These are phyloP conservation scores for Butorides virescens DNA, from an alignment of 2,113 vertebrate genomes.

Conservation along the genomic window DNA sequence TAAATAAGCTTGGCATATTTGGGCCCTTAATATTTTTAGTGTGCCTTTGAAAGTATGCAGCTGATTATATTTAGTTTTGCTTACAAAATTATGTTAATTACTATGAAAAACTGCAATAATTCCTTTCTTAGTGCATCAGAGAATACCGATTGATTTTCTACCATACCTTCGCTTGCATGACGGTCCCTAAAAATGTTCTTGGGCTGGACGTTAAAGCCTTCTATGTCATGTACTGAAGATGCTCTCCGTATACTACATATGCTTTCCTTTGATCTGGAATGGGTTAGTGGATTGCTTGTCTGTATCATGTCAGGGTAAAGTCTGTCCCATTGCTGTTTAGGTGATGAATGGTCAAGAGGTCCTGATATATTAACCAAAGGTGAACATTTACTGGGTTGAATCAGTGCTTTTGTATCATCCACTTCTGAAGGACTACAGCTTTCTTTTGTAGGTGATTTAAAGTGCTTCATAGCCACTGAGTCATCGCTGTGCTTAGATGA, in stretches of 20 bases:
- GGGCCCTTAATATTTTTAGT: neutral
- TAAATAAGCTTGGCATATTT: neutral
- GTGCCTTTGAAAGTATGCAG: neutral
- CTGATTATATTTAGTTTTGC: neutral
- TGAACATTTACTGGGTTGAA: slow-evolving; percentile 87
- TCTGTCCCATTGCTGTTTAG: slow-evolving; percentile 88
- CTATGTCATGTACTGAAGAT: slow-evolving; percentile 95
- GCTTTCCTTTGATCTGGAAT: slow-evolving; percentile 90
- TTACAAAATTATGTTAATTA: neutral
- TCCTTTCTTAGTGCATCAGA: neutral
- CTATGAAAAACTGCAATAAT: neutral
- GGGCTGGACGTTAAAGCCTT: slow-evolving; percentile 87
- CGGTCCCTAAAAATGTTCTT: slow-evolving; percentile 89
- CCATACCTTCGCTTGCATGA: slow-evolving; percentile 90
- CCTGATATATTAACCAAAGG: slow-evolving; percentile 85
- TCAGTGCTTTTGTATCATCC: slow-evolving; percentile 93
- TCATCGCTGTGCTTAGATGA: slow-evolving; percentile 88
- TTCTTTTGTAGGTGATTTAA: slow-evolving; percentile 92
- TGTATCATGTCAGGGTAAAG: slow-evolving; percentile 86
- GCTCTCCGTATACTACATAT: slow-evolving; percentile 92
- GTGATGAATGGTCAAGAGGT: slow-evolving; percentile 93
- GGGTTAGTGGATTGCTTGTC: slow-evolving; percentile 85
- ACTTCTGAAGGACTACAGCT: slow-evolving; percentile 90
- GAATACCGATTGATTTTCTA: neutral
- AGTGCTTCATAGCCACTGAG: slow-evolving; percentile 89